phyloP scores from a whole-genome alignment of 2,888 invertebrate species.

The Orchesella flavescens region DNA sequence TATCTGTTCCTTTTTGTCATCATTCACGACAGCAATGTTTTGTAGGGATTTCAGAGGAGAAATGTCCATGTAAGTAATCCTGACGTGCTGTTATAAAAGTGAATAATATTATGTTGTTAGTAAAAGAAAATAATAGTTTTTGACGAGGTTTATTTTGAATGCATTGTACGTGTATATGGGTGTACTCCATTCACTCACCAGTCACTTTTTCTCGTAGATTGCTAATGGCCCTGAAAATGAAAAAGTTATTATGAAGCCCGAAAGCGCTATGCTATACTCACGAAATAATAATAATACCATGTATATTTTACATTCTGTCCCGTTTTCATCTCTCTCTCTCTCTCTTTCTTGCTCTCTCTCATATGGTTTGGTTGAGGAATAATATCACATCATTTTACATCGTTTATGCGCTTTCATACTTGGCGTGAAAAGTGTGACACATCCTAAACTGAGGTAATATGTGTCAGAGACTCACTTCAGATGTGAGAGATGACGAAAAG shows the following conservation, averaged over 20 bases:
- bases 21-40: too few relatives aligned
- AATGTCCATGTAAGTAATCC: neutral
- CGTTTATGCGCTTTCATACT: neutral
- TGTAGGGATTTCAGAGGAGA: too few relatives aligned
- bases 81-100: constrained; percentile 2
- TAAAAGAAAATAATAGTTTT: constrained; percentile 2
- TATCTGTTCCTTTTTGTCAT: too few relatives aligned
- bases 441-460: constrained; percentile 38
- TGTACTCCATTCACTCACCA: neutral
- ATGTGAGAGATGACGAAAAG: constrained; percentile 31
- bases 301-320: too few relatives aligned
- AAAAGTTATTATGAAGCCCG: neutral
- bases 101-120: constrained; percentile 7
- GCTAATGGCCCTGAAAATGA: constrained; percentile 7
- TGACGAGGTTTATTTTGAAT: neutral
- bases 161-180: neutral
- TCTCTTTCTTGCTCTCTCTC: neutral
- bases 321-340: too few relatives aligned
- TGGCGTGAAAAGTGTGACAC: constrained; percentile 26
- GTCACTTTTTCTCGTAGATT: neutral
- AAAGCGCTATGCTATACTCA: too few relatives aligned
- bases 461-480: constrained; percentile 35
- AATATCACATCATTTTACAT: neutral
- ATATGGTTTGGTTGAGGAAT: neutral
- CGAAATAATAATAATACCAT: too few relatives aligned